A percentile compares a stretch with the other conserved stretches of the same genome.
Evolutionary conservation across 2,888 invertebrate genomes (phyloP).

Genomic region (Odontocerum albicorne): DNA sequence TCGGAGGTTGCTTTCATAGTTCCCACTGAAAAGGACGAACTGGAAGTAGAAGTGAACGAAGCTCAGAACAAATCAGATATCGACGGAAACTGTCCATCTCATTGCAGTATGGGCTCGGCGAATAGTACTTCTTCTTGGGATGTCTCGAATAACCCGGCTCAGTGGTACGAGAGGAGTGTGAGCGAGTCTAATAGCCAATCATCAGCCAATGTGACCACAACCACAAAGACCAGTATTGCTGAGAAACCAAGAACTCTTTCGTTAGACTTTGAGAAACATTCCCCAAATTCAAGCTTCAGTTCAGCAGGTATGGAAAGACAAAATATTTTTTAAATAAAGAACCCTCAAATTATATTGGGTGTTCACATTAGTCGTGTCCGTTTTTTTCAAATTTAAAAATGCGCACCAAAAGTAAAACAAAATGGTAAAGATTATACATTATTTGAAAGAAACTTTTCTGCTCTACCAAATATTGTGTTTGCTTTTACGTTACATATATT

Average conservation of each 20-base stretch:
- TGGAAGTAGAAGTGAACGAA: constrained; percentile 39
- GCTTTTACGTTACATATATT: too few relatives aligned
- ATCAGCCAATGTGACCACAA: constrained; percentile 13
- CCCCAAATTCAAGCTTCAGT: constrained; percentile 43
- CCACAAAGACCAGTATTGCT: constrained; percentile 40
- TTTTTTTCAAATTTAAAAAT: too few relatives aligned
- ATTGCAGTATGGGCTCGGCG: constrained; percentile 32
- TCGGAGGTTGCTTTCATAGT: constrained; percentile 96
- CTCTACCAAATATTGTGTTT: too few relatives aligned
- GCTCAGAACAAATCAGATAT: constrained; percentile 50
- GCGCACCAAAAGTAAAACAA: too few relatives aligned
- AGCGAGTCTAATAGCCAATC: constrained; percentile 45
- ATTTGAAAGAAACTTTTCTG: too few relatives aligned
- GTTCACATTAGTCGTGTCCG: too few relatives aligned
- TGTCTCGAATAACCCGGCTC: constrained; percentile 42
- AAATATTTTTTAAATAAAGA: too few relatives aligned
- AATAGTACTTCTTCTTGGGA: constrained; percentile 50
- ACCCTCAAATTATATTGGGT: not conserved
- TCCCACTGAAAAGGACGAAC: constrained; percentile 60
- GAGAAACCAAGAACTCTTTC: constrained; percentile 70
- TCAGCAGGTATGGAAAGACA: constrained; percentile 42
- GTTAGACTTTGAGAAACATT: constrained; percentile 68
- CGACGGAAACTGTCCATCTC: constrained; percentile 55
- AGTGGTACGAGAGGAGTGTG: constrained; percentile 62
- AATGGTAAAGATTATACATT: too few relatives aligned